Conservation (phyloP, 2,113 vertebrate species). For the Anolis carolinensis region DNA sequence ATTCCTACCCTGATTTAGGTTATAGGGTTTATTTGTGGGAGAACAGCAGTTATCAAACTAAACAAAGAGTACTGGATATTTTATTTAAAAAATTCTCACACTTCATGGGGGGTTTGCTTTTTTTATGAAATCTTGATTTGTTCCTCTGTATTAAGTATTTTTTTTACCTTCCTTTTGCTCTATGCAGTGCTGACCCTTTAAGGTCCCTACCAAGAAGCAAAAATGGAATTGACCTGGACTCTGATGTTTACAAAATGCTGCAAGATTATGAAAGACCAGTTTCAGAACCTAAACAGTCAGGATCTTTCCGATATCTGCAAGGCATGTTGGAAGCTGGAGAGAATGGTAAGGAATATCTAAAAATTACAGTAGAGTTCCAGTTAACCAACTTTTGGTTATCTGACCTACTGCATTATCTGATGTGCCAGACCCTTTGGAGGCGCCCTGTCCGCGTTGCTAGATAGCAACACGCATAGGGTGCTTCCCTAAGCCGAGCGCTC, state of each 20-base stretch:
- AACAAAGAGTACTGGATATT: too few species aligned
- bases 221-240: conserved; percentile 85
- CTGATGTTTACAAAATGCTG: conserved; percentile 97
- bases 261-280: conserved; percentile 84
- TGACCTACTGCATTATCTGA: too few species aligned
- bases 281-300: conserved; percentile 92
- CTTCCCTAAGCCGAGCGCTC: too few species aligned
- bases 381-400: too few species aligned
- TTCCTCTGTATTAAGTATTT: not conserved
- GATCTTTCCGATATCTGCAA: conserved; percentile 95
- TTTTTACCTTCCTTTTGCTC: conserved; percentile 43
- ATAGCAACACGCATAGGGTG: too few species aligned
- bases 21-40: not conserved
- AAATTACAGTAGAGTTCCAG: too few species aligned
- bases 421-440: too few species aligned
- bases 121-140: conserved; percentile 13
- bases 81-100: not conserved
- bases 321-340: conserved; percentile 94
- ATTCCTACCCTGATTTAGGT: conserved; percentile 18
- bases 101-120: not conserved
- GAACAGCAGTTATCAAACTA: not conserved
- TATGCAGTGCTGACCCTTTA: conserved; percentile 81
- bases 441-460: too few species aligned
- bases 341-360: conserved; percentile 79
- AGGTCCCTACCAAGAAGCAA: conserved; percentile 75